These are phyloP conservation scores for Pollenia angustigena DNA, from an alignment of 2,888 invertebrate genomes.

Conservation along the genomic window DNA sequence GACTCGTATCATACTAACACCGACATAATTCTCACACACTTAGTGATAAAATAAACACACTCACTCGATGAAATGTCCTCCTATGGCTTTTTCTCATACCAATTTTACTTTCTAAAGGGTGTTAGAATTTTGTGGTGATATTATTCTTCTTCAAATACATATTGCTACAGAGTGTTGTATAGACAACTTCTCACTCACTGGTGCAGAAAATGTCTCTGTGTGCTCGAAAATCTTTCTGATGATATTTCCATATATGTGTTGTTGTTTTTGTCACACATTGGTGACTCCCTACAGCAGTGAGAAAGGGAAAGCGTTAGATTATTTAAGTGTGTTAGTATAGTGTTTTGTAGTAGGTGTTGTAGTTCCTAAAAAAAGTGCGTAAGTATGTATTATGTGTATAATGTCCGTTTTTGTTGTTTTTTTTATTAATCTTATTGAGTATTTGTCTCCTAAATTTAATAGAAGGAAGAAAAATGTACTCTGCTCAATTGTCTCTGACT, in stretches of 20 bases:
- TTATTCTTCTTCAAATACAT: constrained; percentile 39
- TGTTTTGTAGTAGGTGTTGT: constrained; percentile 37
- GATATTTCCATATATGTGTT: constrained; percentile 27
- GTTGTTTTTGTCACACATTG: constrained; percentile 27
- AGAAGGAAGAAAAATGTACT: background rate
- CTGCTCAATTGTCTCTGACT: background rate
- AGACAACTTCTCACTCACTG: background rate
- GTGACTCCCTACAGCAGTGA: constrained; percentile 61
- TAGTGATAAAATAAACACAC: constrained; percentile 7
- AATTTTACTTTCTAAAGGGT: background rate
- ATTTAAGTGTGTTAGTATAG: constrained; percentile 16
- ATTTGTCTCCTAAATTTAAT: constrained; percentile 47
- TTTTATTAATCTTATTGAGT: constrained; percentile 43
- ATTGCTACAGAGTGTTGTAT: constrained; percentile 8
- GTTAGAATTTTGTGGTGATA: constrained; percentile 52
- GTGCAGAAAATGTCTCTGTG: constrained; percentile 11
- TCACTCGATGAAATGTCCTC: constrained; percentile 24
- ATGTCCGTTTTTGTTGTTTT: constrained; percentile 42
- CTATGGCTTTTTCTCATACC: background rate
- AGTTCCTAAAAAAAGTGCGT: constrained; percentile 38
- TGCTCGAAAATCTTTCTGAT: constrained; percentile 52
- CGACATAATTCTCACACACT: background rate
- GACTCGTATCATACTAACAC: constrained; percentile 69
- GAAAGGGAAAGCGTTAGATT: constrained; percentile 73
- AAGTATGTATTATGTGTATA: constrained; percentile 12